phyloP scores from a whole-genome alignment of 1,140 invertebrate genomes.

The Aplysia californica region DNA sequence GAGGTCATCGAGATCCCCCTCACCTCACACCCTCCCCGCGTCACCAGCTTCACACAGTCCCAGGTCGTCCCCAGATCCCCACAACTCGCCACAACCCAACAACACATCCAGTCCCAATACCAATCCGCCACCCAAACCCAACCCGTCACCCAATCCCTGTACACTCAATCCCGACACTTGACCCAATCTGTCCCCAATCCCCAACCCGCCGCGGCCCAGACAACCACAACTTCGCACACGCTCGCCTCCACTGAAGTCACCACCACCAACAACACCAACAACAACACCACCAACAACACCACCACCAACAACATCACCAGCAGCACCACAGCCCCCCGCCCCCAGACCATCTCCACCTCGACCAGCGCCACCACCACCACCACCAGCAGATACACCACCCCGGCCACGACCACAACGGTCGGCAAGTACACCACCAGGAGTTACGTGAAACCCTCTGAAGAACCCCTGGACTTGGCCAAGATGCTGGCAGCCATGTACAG shows the following conservation, averaged over 20 bases:
- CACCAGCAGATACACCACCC: neutral
- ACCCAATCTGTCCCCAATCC: neutral
- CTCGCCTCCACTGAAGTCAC: neutral
- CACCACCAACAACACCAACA: no score
- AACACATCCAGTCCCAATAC: neutral
- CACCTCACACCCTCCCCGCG: no score
- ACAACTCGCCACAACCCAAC: neutral
- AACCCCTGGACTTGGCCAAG: neutral
- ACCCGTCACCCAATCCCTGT: neutral
- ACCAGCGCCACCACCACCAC: neutral
- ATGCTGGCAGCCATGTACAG: slow-evolving; percentile 12
- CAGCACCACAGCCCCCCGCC: neutral
- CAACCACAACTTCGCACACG: no score
- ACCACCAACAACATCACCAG: no score
- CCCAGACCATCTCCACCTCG: neutral
- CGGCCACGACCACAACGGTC: no score
- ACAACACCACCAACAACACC: no score
- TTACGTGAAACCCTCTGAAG: no score
- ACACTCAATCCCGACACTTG: neutral
- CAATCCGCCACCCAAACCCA: neutral
- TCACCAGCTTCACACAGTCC: no score
- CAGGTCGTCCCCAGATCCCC: neutral
- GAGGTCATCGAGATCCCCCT: no score
- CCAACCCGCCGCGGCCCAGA: no score
- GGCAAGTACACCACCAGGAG: no score